phyloP scores from a whole-genome alignment of 2,888 invertebrate species.

The Drosophila nr. medialis region DNA sequence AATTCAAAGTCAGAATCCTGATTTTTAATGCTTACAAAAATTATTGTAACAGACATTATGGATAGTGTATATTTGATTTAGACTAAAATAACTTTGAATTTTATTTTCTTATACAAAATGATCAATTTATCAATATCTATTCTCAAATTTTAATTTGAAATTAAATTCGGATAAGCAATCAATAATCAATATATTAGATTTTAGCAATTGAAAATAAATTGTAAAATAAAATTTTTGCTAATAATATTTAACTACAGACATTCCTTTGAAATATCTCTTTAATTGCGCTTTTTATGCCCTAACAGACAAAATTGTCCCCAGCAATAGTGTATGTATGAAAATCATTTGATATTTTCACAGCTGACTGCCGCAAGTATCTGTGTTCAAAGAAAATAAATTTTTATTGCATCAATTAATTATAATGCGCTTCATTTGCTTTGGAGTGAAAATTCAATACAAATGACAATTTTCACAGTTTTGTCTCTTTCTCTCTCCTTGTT shows the following conservation, averaged over 20 bases:
- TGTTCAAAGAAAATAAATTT: conserved; percentile 43
- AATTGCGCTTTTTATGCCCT: not conserved
- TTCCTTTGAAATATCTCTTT: not conserved
- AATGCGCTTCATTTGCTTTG: conserved; percentile 35
- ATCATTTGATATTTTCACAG: conserved; percentile 6
- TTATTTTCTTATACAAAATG: not conserved
- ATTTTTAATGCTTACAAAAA: not conserved
- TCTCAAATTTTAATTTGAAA: not conserved
- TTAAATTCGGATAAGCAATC: not conserved
- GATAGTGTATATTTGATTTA: not conserved
- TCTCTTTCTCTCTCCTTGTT: not conserved
- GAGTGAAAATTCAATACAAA: conserved; percentile 40
- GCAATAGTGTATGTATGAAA: not conserved
- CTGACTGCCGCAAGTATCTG: not conserved
- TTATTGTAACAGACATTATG: no score
- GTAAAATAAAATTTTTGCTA: not conserved
- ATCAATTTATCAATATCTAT: not conserved
- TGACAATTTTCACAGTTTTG: conserved; percentile 4
- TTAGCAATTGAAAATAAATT: not conserved
- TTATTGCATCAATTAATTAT: conserved; percentile 50
- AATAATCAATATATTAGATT: not conserved
- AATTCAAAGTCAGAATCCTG: not conserved
- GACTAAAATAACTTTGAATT: not conserved
- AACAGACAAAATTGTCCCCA: not conserved
- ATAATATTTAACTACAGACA: not conserved